Conservation (phyloP, 2,113 vertebrate genomes). For the Ardeotis arabs region DNA sequence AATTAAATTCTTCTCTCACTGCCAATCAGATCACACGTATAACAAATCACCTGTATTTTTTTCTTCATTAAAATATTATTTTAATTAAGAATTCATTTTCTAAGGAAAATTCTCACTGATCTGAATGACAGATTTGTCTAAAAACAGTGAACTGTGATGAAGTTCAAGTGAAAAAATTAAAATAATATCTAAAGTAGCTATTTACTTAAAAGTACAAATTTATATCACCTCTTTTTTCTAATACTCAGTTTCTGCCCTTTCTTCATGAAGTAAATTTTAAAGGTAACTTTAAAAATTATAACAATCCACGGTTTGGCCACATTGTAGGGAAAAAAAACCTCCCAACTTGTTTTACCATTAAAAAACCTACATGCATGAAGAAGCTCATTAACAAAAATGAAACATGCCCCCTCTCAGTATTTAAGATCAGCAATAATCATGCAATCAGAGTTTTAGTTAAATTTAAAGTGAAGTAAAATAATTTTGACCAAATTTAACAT, state of each 20-base stretch:
- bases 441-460: not conserved
- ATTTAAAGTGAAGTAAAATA: not conserved
- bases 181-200: not conserved
- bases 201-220: not conserved
- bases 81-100: not conserved
- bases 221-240: not conserved
- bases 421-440: not conserved
- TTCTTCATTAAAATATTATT: slow-evolving; percentile 13
- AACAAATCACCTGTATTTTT: not conserved
- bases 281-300: not conserved
- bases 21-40: not conserved
- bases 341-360: not conserved
- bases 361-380: not conserved
- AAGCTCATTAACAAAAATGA: not conserved
- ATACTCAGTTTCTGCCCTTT: not conserved
- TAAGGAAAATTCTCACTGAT: not conserved
- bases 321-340: not conserved
- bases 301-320: not conserved
- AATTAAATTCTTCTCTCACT: slow-evolving; percentile 34
- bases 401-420: not conserved
- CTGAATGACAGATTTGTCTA: not conserved
- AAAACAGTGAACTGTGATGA: not conserved
- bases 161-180: not conserved
- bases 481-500: not conserved
- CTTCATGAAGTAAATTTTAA: not conserved